Base-by-base conservation (phyloP, 2,888 invertebrate species). In the Tetragonisca angustula region DNA sequence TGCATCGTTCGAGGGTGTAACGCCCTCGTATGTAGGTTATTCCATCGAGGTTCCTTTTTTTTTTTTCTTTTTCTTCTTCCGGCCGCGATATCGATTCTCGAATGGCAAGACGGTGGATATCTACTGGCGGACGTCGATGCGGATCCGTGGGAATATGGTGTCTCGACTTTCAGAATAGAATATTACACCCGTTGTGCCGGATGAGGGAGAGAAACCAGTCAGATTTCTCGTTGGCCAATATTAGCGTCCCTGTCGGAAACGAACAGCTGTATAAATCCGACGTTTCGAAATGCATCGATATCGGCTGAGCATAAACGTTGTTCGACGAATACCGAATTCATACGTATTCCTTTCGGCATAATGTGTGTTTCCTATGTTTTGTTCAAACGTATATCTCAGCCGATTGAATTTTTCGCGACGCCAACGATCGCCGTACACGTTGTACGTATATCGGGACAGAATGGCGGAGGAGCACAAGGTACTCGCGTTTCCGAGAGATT, bases 151-250 rank as follows among this genome's bases (percentile, higher is more conserved):
- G 61, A 76, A 76, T 76, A 76, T 64, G 69, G 76, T 54, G 72
- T 82, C 67, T 52, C 76, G 70, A 65, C 68, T 76, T 43, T 56
- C 19, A 13, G 62, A 79, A 79, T 83, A 15, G 79, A 79, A 83
- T 76, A 83, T 85, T 85, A 72, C 76, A 43, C 50, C 19, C 62
- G 64, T 36, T 49, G 32, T 21, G 15, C n/a, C 43, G 68, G 5
- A 11, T 19, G n/a, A n/a, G 11, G 15, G 15, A 15, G 32, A 43
- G n/a, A 21, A 50, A 27, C 19, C 21, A 61, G 71, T 49, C 19
- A 24, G 59, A 64, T 50, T 49, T 71, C 36, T 52, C 43, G 61
- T 65, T 74, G 15, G 54, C 32, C 49, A 54, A 67, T 75, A 74
- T 71, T 52, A 17, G 56, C 36, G 27, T 49, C 13, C 21, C 52